Percentiles rank a stretch among this genome's conserved stretches.
Conservation (phyloP, 2,797 vertebrate species). For the Phalloptychus januarius region DNA sequence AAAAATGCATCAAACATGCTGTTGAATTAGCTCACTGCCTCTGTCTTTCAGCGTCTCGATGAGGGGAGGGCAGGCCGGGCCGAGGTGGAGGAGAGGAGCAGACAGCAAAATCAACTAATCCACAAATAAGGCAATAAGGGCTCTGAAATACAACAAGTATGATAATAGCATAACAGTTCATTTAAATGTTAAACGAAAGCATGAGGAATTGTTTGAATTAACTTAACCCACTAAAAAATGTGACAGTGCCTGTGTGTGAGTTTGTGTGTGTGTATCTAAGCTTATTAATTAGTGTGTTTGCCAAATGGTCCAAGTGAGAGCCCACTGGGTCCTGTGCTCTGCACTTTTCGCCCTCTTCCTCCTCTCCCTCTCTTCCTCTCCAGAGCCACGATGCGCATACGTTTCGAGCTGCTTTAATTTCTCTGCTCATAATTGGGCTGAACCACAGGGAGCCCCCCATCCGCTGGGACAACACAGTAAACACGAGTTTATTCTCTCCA, state of each 20-base stretch:
- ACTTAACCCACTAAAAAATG: conserved; percentile 39
- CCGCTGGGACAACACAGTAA: conserved; percentile 70
- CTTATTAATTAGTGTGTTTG: conserved; percentile 71
- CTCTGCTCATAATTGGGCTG: conserved; percentile 75
- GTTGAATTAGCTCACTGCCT: conserved; percentile 79
- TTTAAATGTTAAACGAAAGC: conserved; percentile 49
- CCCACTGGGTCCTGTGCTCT: conserved; percentile 69
- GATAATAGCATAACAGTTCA: conserved; percentile 46
- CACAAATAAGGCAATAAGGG: conserved; percentile 48
- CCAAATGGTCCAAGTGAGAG: conserved; percentile 65
- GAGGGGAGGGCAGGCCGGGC: conserved; percentile 29
- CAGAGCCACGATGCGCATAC: conserved; percentile 63
- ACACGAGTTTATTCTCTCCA: conserved; percentile 61
- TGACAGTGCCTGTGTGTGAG: conserved; percentile 31
- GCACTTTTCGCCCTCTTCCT: conserved; percentile 63
- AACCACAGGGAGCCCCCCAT: conserved; percentile 63
- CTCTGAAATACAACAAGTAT: conserved; percentile 58
- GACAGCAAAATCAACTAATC: conserved; percentile 33
- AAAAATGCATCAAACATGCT: conserved; percentile 86
- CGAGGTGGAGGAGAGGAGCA: conserved; percentile 3
- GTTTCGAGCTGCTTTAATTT: conserved; percentile 77
- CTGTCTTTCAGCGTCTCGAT: conserved; percentile 57
- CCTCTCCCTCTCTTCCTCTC: conserved; percentile 51
- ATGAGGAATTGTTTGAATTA: conserved; percentile 49
- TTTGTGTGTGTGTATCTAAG: conserved; percentile 16